Conservation (phyloP, 1,140 invertebrate genomes). For the Bilobella aurantiaca region DNA sequence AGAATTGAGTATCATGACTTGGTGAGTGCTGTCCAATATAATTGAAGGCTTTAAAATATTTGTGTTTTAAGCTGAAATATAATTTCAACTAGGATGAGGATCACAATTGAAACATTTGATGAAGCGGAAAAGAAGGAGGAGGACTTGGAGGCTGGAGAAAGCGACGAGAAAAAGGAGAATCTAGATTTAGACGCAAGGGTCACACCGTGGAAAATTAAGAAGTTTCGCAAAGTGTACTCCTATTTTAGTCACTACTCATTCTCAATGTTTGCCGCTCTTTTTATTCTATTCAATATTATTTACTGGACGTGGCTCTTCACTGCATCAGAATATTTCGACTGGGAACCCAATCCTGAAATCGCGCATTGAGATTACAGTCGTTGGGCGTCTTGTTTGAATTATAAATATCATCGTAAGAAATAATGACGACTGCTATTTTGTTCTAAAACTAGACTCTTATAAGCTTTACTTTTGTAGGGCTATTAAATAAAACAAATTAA, state of each 20-base stretch:
- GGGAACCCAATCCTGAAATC: no score
- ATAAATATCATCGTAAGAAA: no score
- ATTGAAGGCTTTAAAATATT: background rate
- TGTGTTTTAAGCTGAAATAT: background rate
- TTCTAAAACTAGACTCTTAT: no score
- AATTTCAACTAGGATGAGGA: background rate
- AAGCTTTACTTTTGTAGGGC: no score
- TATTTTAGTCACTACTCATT: background rate
- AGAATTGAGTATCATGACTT: background rate
- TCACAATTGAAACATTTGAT: background rate
- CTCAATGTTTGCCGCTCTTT: constrained; percentile 4
- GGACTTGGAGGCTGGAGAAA: background rate
- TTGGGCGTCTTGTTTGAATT: no score
- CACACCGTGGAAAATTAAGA: background rate
- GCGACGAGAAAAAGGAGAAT: background rate
- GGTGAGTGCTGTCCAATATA: no score
- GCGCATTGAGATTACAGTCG: no score
- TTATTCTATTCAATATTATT: constrained; percentile 8
- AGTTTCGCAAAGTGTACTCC: background rate
- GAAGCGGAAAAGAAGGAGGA: background rate
- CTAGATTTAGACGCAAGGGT: background rate
- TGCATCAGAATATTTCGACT: constrained; percentile 10
- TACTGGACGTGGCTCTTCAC: constrained; percentile 14
- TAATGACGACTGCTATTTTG: no score
- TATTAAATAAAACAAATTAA: no score